Evolutionary conservation across 2,797 vertebrate genomes (phyloP), one percentile per base, ranked within the genome.

Genomic region (Lutjanus campechanus): DNA sequence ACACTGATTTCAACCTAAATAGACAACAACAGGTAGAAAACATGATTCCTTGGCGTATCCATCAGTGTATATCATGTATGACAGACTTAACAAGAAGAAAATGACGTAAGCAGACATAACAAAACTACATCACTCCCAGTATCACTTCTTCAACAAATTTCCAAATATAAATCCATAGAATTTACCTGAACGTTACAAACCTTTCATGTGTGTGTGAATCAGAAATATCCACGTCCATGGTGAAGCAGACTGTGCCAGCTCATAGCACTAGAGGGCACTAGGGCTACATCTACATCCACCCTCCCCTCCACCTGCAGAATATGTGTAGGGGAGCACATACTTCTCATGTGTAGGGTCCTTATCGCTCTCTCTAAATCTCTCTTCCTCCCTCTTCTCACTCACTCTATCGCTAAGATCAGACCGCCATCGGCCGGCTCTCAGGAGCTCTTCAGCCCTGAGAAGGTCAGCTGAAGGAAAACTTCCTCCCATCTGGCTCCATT

Each of bases 201-300:
- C 69, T 76, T 55, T 7, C 19, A 71, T 51, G 22, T 36, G n/a
- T 53, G 61, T 60, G n/a, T 65, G 77, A 77, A 73, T 72, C 0
- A 36, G 12, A 66, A 56, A 62, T 19, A 46, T 20, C 4, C 17
- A 60, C 46, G 50, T 71, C 20, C 11, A 16, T 75, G 16, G 11
- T 11, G 3, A 61, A 15, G 50, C 58, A 73, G 58, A 55, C 49
- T 75, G 60, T 76, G 43, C 85, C 74, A 13, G 61, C 47, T 89
- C 20, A 75, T 20, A 82, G 73, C 96, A 96, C 94, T 95, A 96
- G 95, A 96, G 95, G 95, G 95, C 95, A 96, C 93, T 96, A 88
- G 85, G 90, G 89, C 86, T 93, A 71, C 91, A 53, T 92, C 88
- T 70, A 87, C 77, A 56, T 79, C 49, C 50, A 84, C 53, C 47